Base-by-base conservation (phyloP, 2,888 invertebrate species). In the Acrobasis suavella region DNA sequence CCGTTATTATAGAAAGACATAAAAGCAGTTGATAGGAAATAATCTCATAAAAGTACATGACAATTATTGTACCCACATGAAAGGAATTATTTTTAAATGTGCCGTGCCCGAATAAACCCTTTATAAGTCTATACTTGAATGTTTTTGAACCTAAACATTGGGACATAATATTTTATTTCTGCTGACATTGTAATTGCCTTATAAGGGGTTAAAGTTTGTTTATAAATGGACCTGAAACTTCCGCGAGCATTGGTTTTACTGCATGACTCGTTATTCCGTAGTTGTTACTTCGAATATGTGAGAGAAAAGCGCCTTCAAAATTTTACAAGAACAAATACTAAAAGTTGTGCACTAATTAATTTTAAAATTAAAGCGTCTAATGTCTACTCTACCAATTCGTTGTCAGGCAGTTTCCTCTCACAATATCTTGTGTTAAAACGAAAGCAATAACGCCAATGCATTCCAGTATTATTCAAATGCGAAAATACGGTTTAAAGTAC, bases 61-160 rank as follows among this genome's bases (percentile, higher is more conserved):
- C 67, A 62, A 17, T 65, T 69, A 73, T 74, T 77, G 39, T 39
- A 76, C 85, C 82, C 85, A 83, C 86, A 86, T 87, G 79, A 88
- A 88, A 86, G 83, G 86, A 83, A 77, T 70, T 69, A 68, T 55
- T 55, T 39, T 39, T 71, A 73, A 72, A 69, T 70, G 63, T 55
- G 62, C 61, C 59, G 59, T 62, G 55, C 15, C 46, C 14, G 46
- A 46, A 46, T 14, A 10, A 46, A 46, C 12, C 14, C 46, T 46
- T 46, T 46, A 46, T 46, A 46, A 46, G 46, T 46, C 46, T 46
- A n/a, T 42, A 12, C 14, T 42, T 2, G 10, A 12, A 42, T 46
- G 46, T 46, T 46, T 46, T 14, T 12, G 12, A 42, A 42, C 10
- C 14, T 14, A 14, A 14, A 46, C n/a, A 6, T 14, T n/a, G n/a